Evolutionary conservation across 1,140 invertebrate genomes (phyloP).

Genomic region (Acromyrmex charruanus): DNA sequence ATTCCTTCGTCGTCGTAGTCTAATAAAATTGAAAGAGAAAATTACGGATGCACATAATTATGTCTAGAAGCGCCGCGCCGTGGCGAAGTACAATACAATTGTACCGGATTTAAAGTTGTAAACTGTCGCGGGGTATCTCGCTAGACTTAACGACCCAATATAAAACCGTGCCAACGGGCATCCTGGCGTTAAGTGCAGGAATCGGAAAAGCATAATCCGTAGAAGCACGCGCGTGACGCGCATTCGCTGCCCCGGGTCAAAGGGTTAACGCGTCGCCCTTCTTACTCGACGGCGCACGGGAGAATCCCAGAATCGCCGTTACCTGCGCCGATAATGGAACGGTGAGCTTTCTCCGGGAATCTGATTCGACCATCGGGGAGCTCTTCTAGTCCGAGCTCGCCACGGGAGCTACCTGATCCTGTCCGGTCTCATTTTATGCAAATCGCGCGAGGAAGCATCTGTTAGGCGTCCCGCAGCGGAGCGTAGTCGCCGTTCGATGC

Average conservation of each 20-base stretch:
- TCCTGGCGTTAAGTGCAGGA: constrained; percentile 47
- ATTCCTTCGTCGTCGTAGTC: not conserved
- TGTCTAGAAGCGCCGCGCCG: not conserved
- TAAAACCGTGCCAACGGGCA: constrained; percentile 4
- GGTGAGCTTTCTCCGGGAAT: constrained; percentile 11
- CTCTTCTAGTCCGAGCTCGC: not conserved
- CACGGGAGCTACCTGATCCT: constrained; percentile 4
- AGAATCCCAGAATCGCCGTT: constrained; percentile 49
- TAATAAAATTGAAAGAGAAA: not conserved
- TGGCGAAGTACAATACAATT: not conserved
- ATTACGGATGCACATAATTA: not conserved
- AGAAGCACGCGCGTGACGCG: constrained; percentile 30
- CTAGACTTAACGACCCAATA: constrained; percentile 12
- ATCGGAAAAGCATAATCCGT: constrained; percentile 56
- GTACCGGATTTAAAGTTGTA: not conserved
- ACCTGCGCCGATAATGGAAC: constrained; percentile 69
- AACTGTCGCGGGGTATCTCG: not conserved
- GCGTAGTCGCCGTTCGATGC: constrained; percentile 68
- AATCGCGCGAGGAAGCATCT: constrained; percentile 68
- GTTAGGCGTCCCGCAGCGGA: constrained; percentile 66
- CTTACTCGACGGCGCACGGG: constrained; percentile 49
- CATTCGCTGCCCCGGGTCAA: constrained; percentile 15
- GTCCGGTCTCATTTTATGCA: constrained; percentile 76
- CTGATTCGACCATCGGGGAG: constrained; percentile 15
- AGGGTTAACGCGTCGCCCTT: constrained; percentile 24